Percentiles rank a stretch among this genome's conserved stretches.
phyloP scores from a whole-genome alignment of 2,797 vertebrate genomes.

The Sebastes itinus region DNA sequence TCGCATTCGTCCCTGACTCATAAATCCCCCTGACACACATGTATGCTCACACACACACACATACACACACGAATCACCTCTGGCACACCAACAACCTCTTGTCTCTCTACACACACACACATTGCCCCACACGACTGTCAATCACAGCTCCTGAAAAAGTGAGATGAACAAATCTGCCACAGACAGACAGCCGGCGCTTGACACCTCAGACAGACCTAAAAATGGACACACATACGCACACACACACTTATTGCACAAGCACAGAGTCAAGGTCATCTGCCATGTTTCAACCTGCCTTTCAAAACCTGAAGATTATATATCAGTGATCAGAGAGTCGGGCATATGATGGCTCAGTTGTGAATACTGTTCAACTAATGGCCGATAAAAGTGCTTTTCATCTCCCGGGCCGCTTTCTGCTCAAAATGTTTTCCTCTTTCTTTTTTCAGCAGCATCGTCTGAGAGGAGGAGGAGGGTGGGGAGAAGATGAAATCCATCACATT shows the following conservation, averaged over 20 bases:
- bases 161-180: constrained; percentile 31
- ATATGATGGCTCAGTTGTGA: constrained; percentile 37
- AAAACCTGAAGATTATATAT: constrained; percentile 10
- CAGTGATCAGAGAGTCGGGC: constrained; percentile 4
- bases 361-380: constrained; percentile 53
- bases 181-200: constrained; percentile 30
- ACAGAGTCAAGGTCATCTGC: neutral
- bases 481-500: constrained; percentile 2
- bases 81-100: constrained; percentile 47
- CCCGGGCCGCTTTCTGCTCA: constrained; percentile 20
- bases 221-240: neutral
- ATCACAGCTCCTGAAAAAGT: constrained; percentile 34
- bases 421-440: constrained; percentile 19
- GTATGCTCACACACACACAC: neutral
- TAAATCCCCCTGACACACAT: constrained; percentile 43
- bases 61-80: constrained; percentile 21
- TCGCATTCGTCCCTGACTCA: constrained; percentile 67
- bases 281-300: neutral
- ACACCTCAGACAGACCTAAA: constrained; percentile 27
- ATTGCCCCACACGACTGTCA: constrained; percentile 36
- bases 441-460: constrained; percentile 10
- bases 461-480: constrained; percentile 14
- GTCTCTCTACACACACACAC: constrained; percentile 17
- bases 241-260: neutral
- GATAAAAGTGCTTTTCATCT: constrained; percentile 64